Evolutionary conservation across 2,797 vertebrate species (phyloP).

Genomic region (Gymnothorax javanicus): DNA sequence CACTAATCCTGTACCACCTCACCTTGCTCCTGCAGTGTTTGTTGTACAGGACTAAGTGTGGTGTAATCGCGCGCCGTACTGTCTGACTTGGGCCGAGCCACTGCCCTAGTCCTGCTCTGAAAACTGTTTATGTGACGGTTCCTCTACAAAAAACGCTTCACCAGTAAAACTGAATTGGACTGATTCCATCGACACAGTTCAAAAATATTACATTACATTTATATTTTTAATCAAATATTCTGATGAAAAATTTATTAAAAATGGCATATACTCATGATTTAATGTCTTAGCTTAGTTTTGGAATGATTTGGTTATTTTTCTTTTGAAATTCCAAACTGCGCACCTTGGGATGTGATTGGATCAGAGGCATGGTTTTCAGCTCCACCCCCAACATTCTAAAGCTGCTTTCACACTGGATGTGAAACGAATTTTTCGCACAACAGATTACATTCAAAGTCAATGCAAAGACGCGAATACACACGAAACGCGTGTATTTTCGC

Average conservation of each 20-base stretch:
- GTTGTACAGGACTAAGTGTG: not conserved
- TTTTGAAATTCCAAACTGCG: not conserved
- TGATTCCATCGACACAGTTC: not conserved
- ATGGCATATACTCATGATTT: not conserved
- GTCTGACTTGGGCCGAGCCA: too few species aligned
- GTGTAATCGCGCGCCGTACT: not conserved
- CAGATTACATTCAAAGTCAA: too few species aligned
- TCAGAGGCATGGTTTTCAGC: not conserved
- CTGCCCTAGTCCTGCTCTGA: too few species aligned
- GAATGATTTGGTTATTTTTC: not conserved
- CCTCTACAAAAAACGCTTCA: too few species aligned
- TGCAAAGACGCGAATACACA: too few species aligned
- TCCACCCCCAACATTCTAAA: not conserved
- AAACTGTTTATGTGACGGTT: too few species aligned
- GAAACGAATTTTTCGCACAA: too few species aligned
- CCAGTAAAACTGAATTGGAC: too few species aligned
- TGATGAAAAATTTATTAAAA: not conserved
- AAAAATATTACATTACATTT: not conserved
- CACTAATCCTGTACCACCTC: not conserved
- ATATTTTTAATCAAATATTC: too few species aligned
- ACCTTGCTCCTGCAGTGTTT: not conserved
- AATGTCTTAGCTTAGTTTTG: not conserved
- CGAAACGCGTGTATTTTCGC: too few species aligned
- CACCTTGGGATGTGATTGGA: not conserved
- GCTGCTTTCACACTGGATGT: too few species aligned